phyloP scores from a whole-genome alignment of 2,888 invertebrate species.

The Hymenopus coronatus region DNA sequence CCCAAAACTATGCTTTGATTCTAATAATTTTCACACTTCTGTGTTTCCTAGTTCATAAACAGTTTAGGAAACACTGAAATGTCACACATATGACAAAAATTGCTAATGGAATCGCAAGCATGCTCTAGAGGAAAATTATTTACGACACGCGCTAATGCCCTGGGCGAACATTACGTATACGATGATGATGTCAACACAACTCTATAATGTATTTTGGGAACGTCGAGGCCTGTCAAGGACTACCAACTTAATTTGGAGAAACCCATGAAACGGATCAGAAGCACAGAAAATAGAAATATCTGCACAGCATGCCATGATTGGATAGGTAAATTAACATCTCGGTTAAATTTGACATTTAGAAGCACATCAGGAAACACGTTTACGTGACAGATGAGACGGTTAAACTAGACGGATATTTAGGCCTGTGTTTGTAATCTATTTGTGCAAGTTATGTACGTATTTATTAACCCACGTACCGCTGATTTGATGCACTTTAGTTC shows the following conservation, averaged over 20 bases:
- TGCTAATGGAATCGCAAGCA: background rate
- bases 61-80: background rate
- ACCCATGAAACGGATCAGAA: background rate
- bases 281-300: background rate
- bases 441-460: no score
- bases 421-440: no score
- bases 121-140: background rate
- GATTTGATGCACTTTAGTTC: no score
- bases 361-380: background rate
- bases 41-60: background rate
- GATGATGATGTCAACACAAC: background rate
- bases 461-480: no score
- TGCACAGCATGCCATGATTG: background rate
- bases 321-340: background rate
- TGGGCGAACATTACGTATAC: background rate
- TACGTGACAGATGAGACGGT: no score
- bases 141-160: background rate
- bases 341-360: background rate
- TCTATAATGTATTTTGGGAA: background rate
- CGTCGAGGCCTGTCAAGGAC: background rate
- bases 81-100: background rate
- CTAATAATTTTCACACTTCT: no score
- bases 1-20: no score
- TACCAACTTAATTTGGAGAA: background rate
- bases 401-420: no score